Conservation (phyloP, 2,888 invertebrate species). For the Mesochorus sp. region DNA sequence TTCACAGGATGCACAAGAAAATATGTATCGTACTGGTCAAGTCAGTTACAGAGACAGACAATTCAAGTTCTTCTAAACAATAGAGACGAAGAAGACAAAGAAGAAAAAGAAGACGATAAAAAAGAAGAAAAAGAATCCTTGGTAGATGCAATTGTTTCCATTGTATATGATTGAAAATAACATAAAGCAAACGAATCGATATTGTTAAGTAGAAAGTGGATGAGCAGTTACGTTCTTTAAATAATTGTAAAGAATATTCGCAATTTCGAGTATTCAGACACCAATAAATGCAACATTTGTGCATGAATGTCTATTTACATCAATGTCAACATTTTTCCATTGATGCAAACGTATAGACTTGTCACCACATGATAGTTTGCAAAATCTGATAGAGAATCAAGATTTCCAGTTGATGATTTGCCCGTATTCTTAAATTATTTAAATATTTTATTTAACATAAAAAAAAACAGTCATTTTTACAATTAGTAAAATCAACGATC, state of each 20-base stretch:
- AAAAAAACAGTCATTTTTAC: slow-evolving; percentile 32
- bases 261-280: too few species aligned
- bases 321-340: too few species aligned
- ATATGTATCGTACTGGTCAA: slow-evolving; percentile 87
- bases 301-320: too few species aligned
- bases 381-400: too few species aligned
- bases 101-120: slow-evolving; percentile 13
- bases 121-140: slow-evolving; percentile 13
- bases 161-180: slow-evolving; percentile 44
- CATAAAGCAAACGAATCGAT: not conserved
- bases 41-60: slow-evolving; percentile 89
- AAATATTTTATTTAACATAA: too few species aligned
- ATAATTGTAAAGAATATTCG: slow-evolving; percentile 3
- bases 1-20: slow-evolving; percentile 83
- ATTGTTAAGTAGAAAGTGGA: not conserved
- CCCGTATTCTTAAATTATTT: too few species aligned
- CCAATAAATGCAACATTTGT: too few species aligned
- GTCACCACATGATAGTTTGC: too few species aligned
- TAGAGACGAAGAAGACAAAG: slow-evolving; percentile 18
- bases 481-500: slow-evolving; percentile 86
- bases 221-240: slow-evolving; percentile 7
- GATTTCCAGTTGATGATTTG: too few species aligned
- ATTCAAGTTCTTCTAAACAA: slow-evolving; percentile 86
- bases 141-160: slow-evolving; percentile 49
- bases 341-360: too few species aligned